A percentile compares a stretch with the other conserved stretches of the same genome.
Conservation (phyloP, 1,140 invertebrate genomes). For the Eurosta solidaginis region DNA sequence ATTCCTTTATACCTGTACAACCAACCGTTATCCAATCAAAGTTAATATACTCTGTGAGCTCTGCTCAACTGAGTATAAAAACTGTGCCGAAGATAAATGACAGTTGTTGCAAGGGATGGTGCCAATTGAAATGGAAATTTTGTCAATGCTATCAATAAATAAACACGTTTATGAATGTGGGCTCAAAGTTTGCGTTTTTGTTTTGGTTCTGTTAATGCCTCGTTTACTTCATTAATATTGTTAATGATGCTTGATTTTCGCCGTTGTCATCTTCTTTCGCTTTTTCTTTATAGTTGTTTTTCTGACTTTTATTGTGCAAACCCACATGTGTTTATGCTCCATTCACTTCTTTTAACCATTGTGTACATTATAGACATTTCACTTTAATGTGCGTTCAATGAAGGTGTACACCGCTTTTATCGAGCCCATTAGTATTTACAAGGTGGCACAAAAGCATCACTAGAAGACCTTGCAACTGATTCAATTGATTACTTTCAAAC, state of each 20-base stretch:
- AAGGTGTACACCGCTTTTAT: no score
- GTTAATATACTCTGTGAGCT: no score
- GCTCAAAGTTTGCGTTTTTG: not conserved
- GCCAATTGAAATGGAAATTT: conserved; percentile 1
- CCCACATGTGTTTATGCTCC: not conserved
- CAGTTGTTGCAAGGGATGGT: not conserved
- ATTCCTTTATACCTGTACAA: no score
- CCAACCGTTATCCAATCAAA: no score
- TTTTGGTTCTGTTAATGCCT: not conserved
- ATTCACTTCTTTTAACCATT: no score
- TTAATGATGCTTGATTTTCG: not conserved
- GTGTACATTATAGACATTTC: no score
- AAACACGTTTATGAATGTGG: not conserved
- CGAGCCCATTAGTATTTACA: no score
- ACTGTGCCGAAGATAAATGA: not conserved
- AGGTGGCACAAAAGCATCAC: no score
- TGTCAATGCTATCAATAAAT: not conserved
- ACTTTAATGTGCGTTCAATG: no score
- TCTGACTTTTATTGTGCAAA: not conserved
- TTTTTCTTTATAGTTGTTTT: not conserved
- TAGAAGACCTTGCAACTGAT: no score
- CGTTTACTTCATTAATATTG: not conserved
- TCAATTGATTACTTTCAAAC: no score
- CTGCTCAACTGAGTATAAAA: no score
- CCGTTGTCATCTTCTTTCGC: not conserved